phyloP scores from a whole-genome alignment of 2,888 invertebrate species.

The Cosmia pyralina region DNA sequence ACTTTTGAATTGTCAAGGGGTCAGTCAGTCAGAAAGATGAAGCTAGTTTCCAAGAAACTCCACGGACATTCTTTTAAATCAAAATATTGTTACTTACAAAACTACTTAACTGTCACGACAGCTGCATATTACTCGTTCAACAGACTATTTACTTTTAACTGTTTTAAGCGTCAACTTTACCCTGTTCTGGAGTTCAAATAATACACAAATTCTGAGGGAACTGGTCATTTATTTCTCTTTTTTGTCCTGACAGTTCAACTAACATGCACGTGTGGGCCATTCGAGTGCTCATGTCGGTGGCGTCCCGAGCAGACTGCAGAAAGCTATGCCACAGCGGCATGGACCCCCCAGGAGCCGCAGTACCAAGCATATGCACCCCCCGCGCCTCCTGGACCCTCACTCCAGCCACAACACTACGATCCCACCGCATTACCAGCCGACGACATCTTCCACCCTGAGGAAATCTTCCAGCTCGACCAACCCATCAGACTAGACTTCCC shows the following conservation, averaged over 20 bases:
- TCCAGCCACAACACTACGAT: slow-evolving; percentile 88
- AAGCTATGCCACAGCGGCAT: slow-evolving; percentile 78
- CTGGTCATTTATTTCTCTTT: not conserved
- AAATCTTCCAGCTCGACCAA: slow-evolving; percentile 94
- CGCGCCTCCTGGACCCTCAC: slow-evolving; percentile 76
- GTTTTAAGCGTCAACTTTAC: not conserved
- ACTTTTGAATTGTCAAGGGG: too few species aligned
- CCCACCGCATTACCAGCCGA: slow-evolving; percentile 91
- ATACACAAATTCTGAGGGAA: not conserved
- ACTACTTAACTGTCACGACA: too few species aligned
- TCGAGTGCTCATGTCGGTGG: slow-evolving; percentile 93
- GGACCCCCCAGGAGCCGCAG: slow-evolving; percentile 80
- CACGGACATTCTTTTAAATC: too few species aligned
- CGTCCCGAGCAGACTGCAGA: slow-evolving; percentile 79
- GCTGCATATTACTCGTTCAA: too few species aligned
- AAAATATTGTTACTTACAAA: too few species aligned
- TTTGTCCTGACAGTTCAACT: slow-evolving; percentile 86
- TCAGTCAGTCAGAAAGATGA: too few species aligned
- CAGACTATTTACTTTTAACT: not conserved
- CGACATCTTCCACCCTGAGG: slow-evolving; percentile 94
- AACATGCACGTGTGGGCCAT: slow-evolving; percentile 93
- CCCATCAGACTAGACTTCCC: slow-evolving; percentile 92
- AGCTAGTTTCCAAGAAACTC: too few species aligned
- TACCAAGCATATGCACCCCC: slow-evolving; percentile 80
- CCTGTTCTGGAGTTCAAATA: not conserved